Conservation (phyloP, 2,888 invertebrate species). For the Norana najaformis region DNA sequence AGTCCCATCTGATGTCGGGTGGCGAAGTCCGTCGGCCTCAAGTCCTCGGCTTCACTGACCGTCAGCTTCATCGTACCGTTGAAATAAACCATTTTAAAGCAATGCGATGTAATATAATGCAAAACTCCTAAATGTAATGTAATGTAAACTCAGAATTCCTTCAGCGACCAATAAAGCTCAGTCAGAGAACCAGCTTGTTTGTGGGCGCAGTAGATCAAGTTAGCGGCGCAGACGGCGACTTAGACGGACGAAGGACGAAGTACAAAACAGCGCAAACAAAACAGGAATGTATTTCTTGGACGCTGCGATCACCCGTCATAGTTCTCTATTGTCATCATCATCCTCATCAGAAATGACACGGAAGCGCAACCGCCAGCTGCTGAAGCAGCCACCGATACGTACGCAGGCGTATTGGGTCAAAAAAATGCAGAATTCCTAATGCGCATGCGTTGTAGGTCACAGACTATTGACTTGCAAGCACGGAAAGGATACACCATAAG, state of each 20-base stretch:
- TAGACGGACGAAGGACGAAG: not conserved
- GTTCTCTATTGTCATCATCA: constrained; percentile 25
- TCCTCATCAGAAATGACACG: constrained; percentile 24
- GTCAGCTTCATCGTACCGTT: constrained; percentile 94
- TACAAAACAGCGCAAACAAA: not conserved
- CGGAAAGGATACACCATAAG: not conserved
- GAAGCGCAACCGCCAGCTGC: not conserved
- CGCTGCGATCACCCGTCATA: constrained; percentile 9
- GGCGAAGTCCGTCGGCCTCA: constrained; percentile 90
- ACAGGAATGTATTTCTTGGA: constrained; percentile 14
- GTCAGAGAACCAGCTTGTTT: not conserved
- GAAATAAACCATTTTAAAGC: constrained; percentile 68
- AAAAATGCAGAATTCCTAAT: not conserved
- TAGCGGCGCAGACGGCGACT: not conserved
- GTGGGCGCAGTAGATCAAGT: not conserved
- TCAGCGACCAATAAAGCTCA: not conserved
- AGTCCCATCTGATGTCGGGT: constrained; percentile 59
- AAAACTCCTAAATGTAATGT: not conserved
- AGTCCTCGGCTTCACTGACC: constrained; percentile 94
- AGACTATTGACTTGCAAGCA: not conserved
- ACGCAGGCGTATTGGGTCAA: not conserved
- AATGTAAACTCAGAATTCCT: not conserved
- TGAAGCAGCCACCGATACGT: not conserved
- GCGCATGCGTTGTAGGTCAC: constrained; percentile 13
- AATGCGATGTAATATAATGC: not conserved